These are phyloP conservation scores for Paradoxurus hermaphroditus DNA, from an alignment of 2,113 vertebrate species.

Conservation along the genomic window DNA sequence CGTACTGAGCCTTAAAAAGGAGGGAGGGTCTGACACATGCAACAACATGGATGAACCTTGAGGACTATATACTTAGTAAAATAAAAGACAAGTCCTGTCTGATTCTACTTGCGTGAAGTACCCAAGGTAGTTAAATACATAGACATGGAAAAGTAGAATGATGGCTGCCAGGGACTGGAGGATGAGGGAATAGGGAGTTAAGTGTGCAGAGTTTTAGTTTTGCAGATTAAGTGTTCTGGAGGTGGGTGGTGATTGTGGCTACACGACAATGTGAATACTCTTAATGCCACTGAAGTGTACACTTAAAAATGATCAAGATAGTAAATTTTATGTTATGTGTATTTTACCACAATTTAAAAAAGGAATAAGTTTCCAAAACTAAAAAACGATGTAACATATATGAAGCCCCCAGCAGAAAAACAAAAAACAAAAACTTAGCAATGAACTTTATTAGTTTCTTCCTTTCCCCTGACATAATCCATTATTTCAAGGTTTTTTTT, in stretches of 20 bases:
- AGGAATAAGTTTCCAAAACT: neutral
- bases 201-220: neutral
- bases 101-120: neutral
- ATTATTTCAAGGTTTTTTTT: slow-evolving; percentile 17
- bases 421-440: neutral
- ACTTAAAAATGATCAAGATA: neutral
- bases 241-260: neutral
- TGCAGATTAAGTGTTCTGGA: neutral
- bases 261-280: neutral
- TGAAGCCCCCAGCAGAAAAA: neutral
- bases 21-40: neutral
- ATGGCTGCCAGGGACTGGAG: neutral
- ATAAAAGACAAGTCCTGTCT: neutral
- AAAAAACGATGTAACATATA: neutral
- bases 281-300: neutral
- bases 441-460: neutral
- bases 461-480: neutral
- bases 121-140: neutral
- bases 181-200: neutral
- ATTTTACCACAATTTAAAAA: neutral
- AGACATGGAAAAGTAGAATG: neutral
- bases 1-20: neutral
- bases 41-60: neutral
- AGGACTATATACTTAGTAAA: neutral
- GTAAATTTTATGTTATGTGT: neutral